A percentile compares a stretch with the other conserved stretches of the same genome.
These are phyloP conservation scores for Morinoia aosen DNA, from an alignment of 2,888 invertebrate genomes.

Conservation along the genomic window DNA sequence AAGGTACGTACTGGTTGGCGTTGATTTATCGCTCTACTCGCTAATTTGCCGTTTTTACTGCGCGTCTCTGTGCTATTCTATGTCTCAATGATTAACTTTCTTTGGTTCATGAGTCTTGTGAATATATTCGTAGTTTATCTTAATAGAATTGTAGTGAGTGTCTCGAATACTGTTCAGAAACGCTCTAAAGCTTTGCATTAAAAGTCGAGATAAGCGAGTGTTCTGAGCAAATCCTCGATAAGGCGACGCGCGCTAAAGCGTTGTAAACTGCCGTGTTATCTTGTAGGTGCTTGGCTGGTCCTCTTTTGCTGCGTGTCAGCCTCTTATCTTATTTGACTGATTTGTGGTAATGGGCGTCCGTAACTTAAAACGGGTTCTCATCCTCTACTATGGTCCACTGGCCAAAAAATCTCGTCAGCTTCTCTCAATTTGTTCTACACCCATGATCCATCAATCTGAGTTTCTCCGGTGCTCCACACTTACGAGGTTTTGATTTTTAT, in stretches of 20 bases:
- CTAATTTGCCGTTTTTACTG: neutral
- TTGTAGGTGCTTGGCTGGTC: conserved; percentile 26
- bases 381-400: neutral
- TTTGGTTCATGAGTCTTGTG: neutral
- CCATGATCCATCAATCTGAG: neutral
- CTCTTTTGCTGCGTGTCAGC: conserved; percentile 8
- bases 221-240: conserved; percentile 35
- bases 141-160: conserved; percentile 51
- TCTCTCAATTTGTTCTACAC: neutral
- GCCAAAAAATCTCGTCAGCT: neutral
- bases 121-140: conserved; percentile 14
- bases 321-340: conserved; percentile 34
- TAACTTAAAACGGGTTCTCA: conserved; percentile 23
- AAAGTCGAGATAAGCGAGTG: conserved; percentile 31
- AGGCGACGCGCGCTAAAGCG: conserved; percentile 39
- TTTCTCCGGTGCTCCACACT: neutral
- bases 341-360: conserved; percentile 44
- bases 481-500: neutral
- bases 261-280: conserved; percentile 46
- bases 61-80: neutral
- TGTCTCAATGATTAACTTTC: conserved; percentile 17
- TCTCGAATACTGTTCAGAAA: neutral
- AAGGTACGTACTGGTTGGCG: neutral
- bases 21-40: conserved; percentile 8
- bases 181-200: conserved; percentile 44